A percentile compares a stretch with the other conserved stretches of the same genome.
Evolutionary conservation across 2,888 invertebrate genomes (phyloP).

Genomic region (Cylloceria caligata): DNA sequence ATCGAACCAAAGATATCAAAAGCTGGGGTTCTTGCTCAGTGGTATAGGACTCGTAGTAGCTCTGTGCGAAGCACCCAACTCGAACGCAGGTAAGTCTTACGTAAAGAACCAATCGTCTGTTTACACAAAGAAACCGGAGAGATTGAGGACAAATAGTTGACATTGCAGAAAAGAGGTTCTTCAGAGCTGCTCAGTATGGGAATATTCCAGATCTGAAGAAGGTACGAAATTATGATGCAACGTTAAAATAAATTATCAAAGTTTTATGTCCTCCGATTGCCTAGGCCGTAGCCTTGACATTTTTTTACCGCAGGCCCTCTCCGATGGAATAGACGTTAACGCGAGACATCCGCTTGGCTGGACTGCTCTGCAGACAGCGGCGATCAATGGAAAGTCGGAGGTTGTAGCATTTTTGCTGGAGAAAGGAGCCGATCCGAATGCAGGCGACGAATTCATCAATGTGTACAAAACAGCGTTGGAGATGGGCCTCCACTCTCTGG

Average conservation of each 20-base stretch:
- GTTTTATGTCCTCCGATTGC: no score
- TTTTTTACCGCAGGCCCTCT: constrained; percentile 81
- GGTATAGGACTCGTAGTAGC: constrained; percentile 73
- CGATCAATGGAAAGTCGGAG: constrained; percentile 90
- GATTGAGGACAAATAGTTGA: constrained; percentile 12
- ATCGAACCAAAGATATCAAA: constrained; percentile 52
- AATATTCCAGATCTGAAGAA: constrained; percentile 85
- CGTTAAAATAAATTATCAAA: no score
- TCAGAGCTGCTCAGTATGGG: constrained; percentile 86
- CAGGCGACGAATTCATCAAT: constrained; percentile 91
- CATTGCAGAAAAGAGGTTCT: constrained; percentile 84
- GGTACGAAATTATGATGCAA: constrained; percentile 77
- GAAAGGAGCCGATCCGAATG: constrained; percentile 93
- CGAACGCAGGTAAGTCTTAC: constrained; percentile 71
- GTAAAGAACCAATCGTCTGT: neutral
- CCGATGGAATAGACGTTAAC: constrained; percentile 88
- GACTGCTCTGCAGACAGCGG: constrained; percentile 94
- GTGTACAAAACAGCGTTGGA: constrained; percentile 88
- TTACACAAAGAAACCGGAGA: neutral
- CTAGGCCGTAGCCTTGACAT: no score
- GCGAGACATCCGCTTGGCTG: constrained; percentile 92
- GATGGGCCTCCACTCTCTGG: constrained; percentile 90
- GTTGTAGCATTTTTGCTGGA: constrained; percentile 88
- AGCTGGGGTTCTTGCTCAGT: constrained; percentile 69
- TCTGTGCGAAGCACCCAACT: constrained; percentile 72